Evolutionary conservation across 2,888 invertebrate genomes (phyloP), one percentile per base, ranked within the genome.

Genomic region (Campaea margaritaria): DNA sequence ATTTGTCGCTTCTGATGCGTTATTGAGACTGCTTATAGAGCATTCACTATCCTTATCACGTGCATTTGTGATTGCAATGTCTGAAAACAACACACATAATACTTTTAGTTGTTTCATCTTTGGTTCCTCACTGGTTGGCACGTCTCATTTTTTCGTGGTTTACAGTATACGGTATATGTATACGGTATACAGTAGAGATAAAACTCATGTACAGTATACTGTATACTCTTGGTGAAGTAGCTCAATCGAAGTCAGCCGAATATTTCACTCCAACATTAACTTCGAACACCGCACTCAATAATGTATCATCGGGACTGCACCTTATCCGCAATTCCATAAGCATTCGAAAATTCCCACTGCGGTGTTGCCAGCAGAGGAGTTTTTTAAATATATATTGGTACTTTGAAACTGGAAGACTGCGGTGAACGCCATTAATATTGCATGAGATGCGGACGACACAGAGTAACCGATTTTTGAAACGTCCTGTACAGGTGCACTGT

Each of bases 341-440:
- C 54, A 55, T 62, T 49, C 44, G 42, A 60, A 60, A 54, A 51
- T 55, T 62, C 50, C 36, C 50, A 45, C 31, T 39, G 58, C 44
- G 21, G 51, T 54, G 53, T 62, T 58, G 57, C 53, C 57, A 62
- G 46, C 43, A 58, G 50, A 56, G 56, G 58, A 59, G 39, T 62
- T 67, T 67, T 69, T 67, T 62, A 66, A 64, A 68, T 69, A 67
- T 67, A 65, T 67, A 68, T 70, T 67, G 67, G 65, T 62, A 62
- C 64, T 72, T 70, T 62, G 67, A 63, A 69, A 52, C 54, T 56
- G 41, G 48, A 57, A 63, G 54, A 66, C 60, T 62, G 53, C 62
- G 57, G 57, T 46, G 57, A 39, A 39, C 45, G 16, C 43, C 63
- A 72, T 72, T 68, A 72, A 72, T 72, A 70, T 72, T 72, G 58